Conservation (phyloP, 2,797 vertebrate species). For the Oreochromis grahami region DNA sequence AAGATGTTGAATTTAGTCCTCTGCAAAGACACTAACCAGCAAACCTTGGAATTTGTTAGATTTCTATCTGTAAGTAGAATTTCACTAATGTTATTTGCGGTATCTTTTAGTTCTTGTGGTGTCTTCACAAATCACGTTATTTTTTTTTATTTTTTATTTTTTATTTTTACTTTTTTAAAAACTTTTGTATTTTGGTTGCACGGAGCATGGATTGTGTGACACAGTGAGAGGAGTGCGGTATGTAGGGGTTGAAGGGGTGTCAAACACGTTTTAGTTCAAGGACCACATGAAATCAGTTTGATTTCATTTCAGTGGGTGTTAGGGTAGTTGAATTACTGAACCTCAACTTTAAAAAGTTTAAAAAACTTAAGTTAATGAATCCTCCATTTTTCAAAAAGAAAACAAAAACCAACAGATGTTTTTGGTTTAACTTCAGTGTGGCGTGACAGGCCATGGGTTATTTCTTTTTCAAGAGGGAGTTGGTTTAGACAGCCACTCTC, state of each 20-base stretch:
- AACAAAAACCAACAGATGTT: not conserved
- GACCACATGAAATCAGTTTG: not conserved
- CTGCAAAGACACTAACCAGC: not conserved
- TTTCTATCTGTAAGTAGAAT: not conserved
- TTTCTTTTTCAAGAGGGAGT: not conserved
- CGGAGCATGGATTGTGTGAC: not conserved
- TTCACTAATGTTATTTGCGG: not conserved
- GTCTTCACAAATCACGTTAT: constrained; percentile 16
- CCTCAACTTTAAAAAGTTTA: not conserved
- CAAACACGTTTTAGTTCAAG: not conserved
- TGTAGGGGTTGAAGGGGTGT: not conserved
- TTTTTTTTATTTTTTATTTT: not conserved
- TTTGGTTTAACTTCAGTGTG: not conserved
- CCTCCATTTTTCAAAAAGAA: not conserved
- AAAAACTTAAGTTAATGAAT: not conserved
- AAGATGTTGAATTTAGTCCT: not conserved
- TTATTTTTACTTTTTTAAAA: not conserved
- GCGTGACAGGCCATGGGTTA: not conserved
- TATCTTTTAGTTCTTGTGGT: not conserved
- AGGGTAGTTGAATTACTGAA: not conserved
- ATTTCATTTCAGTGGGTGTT: not conserved
- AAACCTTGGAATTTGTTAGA: not conserved
- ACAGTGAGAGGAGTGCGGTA: not conserved
- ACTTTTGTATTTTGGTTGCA: not conserved
- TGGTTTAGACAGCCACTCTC: not conserved